Percentiles rank a stretch among this genome's conserved stretches.
These are phyloP conservation scores for Taenaris catops DNA, from an alignment of 2,888 invertebrate genomes.

Conservation along the genomic window DNA sequence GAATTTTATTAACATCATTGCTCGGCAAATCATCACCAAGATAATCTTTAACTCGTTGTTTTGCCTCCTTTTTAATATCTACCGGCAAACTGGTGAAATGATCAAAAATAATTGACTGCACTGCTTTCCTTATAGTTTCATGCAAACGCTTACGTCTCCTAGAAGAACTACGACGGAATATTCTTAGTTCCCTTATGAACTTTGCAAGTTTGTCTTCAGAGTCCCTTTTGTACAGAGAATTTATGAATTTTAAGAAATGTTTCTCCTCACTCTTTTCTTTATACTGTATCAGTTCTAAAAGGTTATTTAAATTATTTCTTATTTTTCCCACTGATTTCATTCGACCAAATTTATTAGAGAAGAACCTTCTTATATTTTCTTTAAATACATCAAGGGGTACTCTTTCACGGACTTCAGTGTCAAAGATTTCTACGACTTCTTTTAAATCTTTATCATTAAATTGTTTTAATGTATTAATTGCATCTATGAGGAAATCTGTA, in stretches of 20 bases:
- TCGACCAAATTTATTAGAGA: slow-evolving; percentile 29
- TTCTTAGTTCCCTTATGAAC: slow-evolving; percentile 32
- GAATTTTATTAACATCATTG: neutral
- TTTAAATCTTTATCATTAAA: slow-evolving; percentile 39
- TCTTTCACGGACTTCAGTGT: slow-evolving; percentile 37
- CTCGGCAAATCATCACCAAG: slow-evolving; percentile 1
- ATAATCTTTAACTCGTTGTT: slow-evolving; percentile 24
- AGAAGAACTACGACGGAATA: slow-evolving; percentile 29
- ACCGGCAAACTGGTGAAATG: slow-evolving; percentile 34
- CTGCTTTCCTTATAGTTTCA: slow-evolving; percentile 29
- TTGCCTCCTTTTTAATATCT: slow-evolving; percentile 29
- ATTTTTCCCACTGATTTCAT: slow-evolving; percentile 28
- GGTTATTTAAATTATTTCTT: slow-evolving; percentile 26
- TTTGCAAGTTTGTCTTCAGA: slow-evolving; percentile 26
- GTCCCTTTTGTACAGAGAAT: slow-evolving; percentile 36
- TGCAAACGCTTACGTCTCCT: slow-evolving; percentile 28
- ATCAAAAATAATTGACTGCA: slow-evolving; percentile 39
- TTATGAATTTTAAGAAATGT: slow-evolving; percentile 32
- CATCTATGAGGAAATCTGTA: slow-evolving; percentile 38
- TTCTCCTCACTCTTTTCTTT: slow-evolving; percentile 20
- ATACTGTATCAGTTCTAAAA: slow-evolving; percentile 21
- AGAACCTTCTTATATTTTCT: slow-evolving; percentile 25
- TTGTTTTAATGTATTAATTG: slow-evolving; percentile 27
- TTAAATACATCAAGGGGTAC: slow-evolving; percentile 35
- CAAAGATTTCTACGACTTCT: slow-evolving; percentile 29